Evolutionary conservation across 2,888 invertebrate genomes (phyloP).

Genomic region (Rhamnusium bicolor): DNA sequence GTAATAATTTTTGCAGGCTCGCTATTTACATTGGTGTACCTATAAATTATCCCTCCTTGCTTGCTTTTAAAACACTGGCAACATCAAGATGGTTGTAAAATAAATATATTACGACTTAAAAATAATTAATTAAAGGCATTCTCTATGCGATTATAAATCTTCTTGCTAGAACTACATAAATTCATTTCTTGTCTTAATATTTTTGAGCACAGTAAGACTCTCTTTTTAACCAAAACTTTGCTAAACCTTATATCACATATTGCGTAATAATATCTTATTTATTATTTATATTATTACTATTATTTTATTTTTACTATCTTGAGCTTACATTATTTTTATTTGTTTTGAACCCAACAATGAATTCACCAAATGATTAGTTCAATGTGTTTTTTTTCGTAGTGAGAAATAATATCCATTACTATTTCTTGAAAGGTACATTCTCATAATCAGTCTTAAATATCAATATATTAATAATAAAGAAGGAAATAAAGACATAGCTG

Average conservation of each 20-base stretch:
- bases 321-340: no score
- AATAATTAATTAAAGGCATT: constrained; percentile 45
- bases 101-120: constrained; percentile 43
- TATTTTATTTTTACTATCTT: no score
- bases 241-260: not conserved
- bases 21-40: constrained; percentile 30
- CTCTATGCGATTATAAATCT: constrained; percentile 44
- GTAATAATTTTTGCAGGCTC: constrained; percentile 25
- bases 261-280: not conserved
- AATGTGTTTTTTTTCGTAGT: no score
- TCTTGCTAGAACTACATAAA: constrained; percentile 38
- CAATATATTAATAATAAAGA: no score
- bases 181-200: constrained; percentile 37
- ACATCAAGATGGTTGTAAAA: constrained; percentile 44
- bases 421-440: no score
- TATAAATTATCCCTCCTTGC: constrained; percentile 41
- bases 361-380: no score
- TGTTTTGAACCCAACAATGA: no score
- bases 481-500: no score
- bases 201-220: constrained; percentile 2
- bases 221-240: not conserved
- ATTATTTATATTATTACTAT: no score
- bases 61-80: constrained; percentile 40
- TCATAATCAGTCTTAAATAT: no score
- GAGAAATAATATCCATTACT: no score